Evolutionary conservation across 2,113 vertebrate genomes (phyloP).

Genomic region (Fulmarus glacialis): DNA sequence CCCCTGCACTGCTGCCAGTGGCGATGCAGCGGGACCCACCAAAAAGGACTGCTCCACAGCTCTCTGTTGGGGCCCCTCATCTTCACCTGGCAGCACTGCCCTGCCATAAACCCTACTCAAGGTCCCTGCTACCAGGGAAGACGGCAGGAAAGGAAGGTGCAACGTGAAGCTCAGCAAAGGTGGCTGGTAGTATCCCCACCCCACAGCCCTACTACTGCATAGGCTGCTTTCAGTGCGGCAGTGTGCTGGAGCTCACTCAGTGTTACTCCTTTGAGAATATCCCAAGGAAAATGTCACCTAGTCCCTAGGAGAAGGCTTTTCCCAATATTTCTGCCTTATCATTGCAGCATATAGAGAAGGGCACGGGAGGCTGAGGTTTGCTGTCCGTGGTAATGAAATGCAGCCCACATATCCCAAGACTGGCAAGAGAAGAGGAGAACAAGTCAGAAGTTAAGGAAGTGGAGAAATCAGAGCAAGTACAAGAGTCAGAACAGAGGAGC

Average conservation of each 20-base stretch:
- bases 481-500: slow-evolving; percentile 60
- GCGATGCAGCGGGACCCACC: neutral
- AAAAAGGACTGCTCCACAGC: neutral
- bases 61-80: neutral
- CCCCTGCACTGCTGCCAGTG: neutral
- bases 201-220: neutral
- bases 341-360: neutral
- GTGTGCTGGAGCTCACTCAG: accelerated
- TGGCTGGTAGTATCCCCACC: neutral
- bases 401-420: slow-evolving; percentile 43
- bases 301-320: neutral
- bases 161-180: neutral
- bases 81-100: neutral
- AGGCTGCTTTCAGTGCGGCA: neutral
- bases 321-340: neutral
- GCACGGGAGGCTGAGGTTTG: neutral
- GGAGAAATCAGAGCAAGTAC: slow-evolving; percentile 57
- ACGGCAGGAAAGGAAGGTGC: neutral
- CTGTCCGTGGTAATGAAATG: slow-evolving; percentile 56
- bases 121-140: neutral
- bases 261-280: neutral
- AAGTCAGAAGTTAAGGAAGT: slow-evolving; percentile 69
- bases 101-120: neutral
- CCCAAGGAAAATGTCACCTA: neutral
- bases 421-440: slow-evolving; percentile 61